These are phyloP conservation scores for Eudorcas thomsonii DNA, from an alignment of 2,113 vertebrate genomes.

Conservation along the genomic window DNA sequence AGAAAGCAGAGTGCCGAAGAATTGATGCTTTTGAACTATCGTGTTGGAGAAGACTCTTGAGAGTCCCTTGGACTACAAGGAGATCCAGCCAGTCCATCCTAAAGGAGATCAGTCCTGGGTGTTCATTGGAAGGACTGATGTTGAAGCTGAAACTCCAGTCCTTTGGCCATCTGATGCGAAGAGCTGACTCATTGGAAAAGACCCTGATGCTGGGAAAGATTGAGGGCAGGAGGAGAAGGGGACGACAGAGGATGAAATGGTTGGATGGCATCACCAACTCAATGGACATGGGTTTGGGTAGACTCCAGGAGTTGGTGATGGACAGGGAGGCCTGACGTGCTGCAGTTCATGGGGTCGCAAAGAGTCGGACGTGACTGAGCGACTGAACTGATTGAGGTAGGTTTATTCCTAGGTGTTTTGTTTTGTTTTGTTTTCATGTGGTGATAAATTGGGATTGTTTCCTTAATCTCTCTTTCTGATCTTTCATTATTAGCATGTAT, in stretches of 20 bases:
- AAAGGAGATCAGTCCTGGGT: background rate
- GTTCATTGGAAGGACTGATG: background rate
- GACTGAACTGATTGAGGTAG: background rate
- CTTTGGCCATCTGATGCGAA: fast-evolving
- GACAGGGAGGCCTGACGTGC: background rate
- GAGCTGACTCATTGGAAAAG: background rate
- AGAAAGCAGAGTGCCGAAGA: fast-evolving
- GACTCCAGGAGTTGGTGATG: background rate
- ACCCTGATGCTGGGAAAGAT: background rate
- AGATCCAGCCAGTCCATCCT: background rate
- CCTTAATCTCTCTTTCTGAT: background rate
- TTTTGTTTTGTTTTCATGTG: background rate
- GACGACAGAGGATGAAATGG: background rate
- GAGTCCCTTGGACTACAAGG: background rate
- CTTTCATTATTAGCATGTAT: background rate
- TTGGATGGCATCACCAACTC: background rate
- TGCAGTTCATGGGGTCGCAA: background rate
- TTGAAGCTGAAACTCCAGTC: background rate
- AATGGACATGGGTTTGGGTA: background rate
- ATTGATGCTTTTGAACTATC: background rate
- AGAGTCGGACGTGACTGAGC: fast-evolving
- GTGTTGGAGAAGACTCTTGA: background rate
- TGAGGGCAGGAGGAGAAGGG: background rate
- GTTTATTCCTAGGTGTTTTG: background rate
- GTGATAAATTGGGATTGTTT: background rate